A percentile compares a stretch with the other conserved stretches of the same genome.
These are phyloP conservation scores for Acanthiza pusilla DNA, from an alignment of 2,797 vertebrate species.

Conservation along the genomic window DNA sequence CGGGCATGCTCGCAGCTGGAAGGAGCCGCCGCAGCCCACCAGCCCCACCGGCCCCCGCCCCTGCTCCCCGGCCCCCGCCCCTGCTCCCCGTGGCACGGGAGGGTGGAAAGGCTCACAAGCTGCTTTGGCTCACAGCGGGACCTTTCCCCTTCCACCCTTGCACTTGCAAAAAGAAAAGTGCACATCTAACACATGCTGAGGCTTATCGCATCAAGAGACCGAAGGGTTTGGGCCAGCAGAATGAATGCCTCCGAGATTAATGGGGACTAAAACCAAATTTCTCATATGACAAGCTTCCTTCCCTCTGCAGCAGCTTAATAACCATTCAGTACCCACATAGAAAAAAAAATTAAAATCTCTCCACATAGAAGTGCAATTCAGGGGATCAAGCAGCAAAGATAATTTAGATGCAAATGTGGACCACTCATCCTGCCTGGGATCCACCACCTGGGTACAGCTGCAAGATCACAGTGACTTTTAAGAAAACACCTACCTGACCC, in stretches of 20 bases:
- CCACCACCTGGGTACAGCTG: not conserved
- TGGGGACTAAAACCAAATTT: not conserved
- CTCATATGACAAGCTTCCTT: not conserved
- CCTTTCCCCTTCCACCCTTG: not conserved
- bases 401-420: constrained; percentile 4
- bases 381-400: not conserved
- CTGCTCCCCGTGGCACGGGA: not conserved
- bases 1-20: not conserved
- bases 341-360: not conserved
- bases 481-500: not conserved
- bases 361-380: not conserved
- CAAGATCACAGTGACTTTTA: not conserved
- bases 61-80: not conserved
- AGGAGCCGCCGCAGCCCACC: not conserved
- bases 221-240: not conserved
- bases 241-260: not conserved
- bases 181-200: not conserved
- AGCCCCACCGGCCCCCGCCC: not conserved
- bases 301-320: not conserved
- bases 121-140: not conserved
- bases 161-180: not conserved
- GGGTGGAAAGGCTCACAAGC: not conserved
- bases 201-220: not conserved
- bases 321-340: accelerated
- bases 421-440: not conserved